Conservation (phyloP, 1,140 invertebrate genomes). For the Portunus trituberculatus region DNA sequence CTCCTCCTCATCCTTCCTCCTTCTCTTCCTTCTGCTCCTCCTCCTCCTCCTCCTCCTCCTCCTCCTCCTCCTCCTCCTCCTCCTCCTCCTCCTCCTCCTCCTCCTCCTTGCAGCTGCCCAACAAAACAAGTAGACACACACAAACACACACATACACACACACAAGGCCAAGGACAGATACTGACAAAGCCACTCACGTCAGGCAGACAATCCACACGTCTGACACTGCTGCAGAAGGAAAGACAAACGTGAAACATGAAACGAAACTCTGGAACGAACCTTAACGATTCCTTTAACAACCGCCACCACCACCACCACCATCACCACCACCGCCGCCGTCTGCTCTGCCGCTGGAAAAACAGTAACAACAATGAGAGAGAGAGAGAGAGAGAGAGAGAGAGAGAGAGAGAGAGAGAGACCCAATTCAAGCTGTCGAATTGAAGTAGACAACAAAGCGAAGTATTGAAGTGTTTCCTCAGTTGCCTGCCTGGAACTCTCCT, state of each 20-base stretch:
- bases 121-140: neutral
- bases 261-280: neutral
- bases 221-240: neutral
- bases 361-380: neutral
- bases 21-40: no score
- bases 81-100: neutral
- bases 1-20: no score
- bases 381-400: no score
- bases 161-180: no score
- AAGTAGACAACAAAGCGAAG: constrained; percentile 21
- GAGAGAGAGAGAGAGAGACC: neutral
- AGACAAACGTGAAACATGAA: neutral
- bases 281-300: neutral
- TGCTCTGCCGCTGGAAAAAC: neutral
- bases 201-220: no score
- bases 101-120: neutral
- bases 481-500: neutral
- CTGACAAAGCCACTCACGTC: no score
- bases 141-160: neutral
- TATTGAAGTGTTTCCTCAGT: constrained; percentile 5
- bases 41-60: no score
- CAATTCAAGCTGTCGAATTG: neutral
- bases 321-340: neutral
- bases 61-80: neutral
- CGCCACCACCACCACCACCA: neutral